phyloP scores from a whole-genome alignment of 2,113 vertebrate species.

The Elachura formosa region DNA sequence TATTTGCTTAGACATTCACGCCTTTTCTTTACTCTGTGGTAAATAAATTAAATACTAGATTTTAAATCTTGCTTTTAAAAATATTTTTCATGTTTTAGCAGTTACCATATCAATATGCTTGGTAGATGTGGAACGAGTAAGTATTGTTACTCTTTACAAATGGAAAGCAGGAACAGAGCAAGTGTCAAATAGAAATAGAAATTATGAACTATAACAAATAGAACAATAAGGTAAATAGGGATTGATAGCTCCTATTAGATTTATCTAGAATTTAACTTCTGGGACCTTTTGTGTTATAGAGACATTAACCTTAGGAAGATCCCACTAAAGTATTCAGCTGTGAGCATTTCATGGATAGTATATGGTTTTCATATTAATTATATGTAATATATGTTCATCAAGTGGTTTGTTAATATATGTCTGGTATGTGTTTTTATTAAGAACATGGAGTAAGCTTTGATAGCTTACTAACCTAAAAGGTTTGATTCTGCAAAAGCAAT shows the following conservation, averaged over 20 bases:
- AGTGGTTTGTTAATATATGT: not conserved
- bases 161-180: not conserved
- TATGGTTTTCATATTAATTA: not conserved
- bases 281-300: not conserved
- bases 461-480: not conserved
- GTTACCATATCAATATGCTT: not conserved
- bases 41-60: not conserved
- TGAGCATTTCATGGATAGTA: not conserved
- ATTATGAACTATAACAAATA: not conserved
- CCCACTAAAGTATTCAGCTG: not conserved
- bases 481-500: not conserved
- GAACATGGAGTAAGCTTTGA: not conserved
- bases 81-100: not conserved
- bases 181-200: not conserved
- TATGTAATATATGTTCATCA: not conserved
- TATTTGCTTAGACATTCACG: not conserved
- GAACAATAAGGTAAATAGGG: not conserved
- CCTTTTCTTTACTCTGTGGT: not conserved
- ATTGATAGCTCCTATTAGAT: not conserved
- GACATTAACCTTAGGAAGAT: not conserved
- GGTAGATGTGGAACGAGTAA: not conserved
- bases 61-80: not conserved
- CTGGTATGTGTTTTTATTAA: not conserved
- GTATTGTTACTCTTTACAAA: not conserved
- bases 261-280: not conserved